These are phyloP conservation scores for Erinaceus europaeus DNA, from an alignment of 2,113 vertebrate genomes.

Conservation along the genomic window DNA sequence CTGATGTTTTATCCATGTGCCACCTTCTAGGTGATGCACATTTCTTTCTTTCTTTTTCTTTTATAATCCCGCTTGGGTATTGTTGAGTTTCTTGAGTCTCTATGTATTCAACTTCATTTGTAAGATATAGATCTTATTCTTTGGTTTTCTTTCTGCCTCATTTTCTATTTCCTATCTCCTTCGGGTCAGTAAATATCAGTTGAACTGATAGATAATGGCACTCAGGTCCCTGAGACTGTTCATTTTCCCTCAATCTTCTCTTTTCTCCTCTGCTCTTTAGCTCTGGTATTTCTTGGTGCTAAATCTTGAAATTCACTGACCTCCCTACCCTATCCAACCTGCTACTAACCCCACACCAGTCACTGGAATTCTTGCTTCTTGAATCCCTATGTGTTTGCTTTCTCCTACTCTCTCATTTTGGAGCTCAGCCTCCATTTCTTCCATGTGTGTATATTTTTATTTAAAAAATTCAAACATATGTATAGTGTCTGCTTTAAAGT, in stretches of 20 bases:
- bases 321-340: not conserved
- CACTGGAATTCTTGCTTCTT: not conserved
- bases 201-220: not conserved
- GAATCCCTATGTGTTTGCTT: not conserved
- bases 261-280: not conserved
- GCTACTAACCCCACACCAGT: not conserved
- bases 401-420: not conserved
- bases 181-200: not conserved
- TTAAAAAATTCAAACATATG: not conserved
- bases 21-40: too few species aligned
- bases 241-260: not conserved
- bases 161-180: not conserved
- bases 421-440: not conserved
- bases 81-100: not conserved
- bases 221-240: not conserved
- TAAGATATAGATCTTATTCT: not conserved
- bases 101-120: not conserved
- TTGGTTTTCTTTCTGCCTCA: not conserved
- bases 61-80: not conserved
- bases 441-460: constrained; percentile 1
- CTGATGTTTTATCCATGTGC: too few species aligned
- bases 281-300: not conserved
- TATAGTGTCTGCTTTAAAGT: not conserved
- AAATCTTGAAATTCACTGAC: not conserved
- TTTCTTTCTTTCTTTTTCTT: too few species aligned